Evolutionary conservation across 2,797 vertebrate genomes (phyloP).

Genomic region (Sparidentex hasta): DNA sequence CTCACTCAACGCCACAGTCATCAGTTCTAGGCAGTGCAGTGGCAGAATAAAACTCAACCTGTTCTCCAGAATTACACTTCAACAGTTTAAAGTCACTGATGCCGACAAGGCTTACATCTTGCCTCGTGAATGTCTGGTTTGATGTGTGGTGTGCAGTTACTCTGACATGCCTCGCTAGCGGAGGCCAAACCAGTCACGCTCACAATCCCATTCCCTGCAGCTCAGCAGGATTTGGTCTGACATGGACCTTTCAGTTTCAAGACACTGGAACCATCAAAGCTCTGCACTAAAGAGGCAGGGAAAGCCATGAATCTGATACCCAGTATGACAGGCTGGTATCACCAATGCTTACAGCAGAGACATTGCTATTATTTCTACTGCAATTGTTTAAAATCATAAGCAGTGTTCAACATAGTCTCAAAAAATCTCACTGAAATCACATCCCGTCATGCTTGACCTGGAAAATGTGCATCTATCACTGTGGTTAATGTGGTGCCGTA

Average conservation of each 20-base stretch:
- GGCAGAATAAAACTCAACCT: background rate
- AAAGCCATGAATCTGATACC: conserved; percentile 24
- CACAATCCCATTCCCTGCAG: conserved; percentile 52
- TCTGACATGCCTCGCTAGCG: conserved; percentile 27
- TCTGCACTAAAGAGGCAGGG: conserved; percentile 20
- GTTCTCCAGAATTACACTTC: conserved; percentile 21
- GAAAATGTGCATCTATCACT: conserved; percentile 32
- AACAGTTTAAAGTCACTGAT: conserved; percentile 17
- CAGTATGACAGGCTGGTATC: conserved; percentile 10
- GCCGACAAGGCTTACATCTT: conserved; percentile 28
- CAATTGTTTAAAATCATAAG: background rate
- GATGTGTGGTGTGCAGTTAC: conserved; percentile 17
- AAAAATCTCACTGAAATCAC: conserved; percentile 13
- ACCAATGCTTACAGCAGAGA: conserved; percentile 15
- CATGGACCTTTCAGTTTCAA: conserved; percentile 47
- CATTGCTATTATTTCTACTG: background rate
- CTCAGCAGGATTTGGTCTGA: conserved; percentile 61
- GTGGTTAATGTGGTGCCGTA: conserved; percentile 22
- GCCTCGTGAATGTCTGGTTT: conserved; percentile 29
- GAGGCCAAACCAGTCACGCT: conserved; percentile 43
- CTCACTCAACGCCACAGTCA: background rate
- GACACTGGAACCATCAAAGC: conserved; percentile 55
- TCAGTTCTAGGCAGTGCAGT: background rate
- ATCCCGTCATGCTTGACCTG: conserved; percentile 15
- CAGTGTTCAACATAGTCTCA: background rate